These are phyloP conservation scores for Limanda limanda DNA, from an alignment of 2,113 vertebrate species.

Conservation along the genomic window DNA sequence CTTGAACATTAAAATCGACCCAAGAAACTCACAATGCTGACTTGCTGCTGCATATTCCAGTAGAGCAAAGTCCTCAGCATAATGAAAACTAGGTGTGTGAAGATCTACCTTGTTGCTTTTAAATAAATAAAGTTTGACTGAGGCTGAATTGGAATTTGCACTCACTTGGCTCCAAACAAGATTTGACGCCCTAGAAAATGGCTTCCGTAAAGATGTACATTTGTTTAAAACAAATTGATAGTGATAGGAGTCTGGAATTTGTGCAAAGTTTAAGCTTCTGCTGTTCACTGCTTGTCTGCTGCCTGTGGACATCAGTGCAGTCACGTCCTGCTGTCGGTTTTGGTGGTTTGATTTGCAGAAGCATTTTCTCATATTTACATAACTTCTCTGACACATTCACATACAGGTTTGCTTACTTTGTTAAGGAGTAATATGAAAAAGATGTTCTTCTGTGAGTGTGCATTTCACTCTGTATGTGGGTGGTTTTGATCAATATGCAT, in stretches of 20 bases:
- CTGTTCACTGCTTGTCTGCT: neutral
- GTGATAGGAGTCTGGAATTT: neutral
- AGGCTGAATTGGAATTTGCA: neutral
- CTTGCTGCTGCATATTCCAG: neutral
- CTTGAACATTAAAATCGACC: neutral
- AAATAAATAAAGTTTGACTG: neutral
- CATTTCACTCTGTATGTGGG: too few species aligned
- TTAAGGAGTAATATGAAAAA: neutral
- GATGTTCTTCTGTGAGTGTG: neutral
- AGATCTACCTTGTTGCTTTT: neutral
- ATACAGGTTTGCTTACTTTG: slow-evolving; percentile 2
- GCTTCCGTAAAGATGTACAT: too few species aligned
- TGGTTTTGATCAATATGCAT: too few species aligned
- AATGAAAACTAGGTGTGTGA: neutral
- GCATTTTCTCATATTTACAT: slow-evolving; percentile 30
- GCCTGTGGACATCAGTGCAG: neutral
- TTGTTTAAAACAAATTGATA: too few species aligned
- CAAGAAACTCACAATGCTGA: neutral
- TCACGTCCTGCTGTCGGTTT: neutral
- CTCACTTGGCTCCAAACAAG: neutral
- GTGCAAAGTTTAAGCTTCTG: neutral
- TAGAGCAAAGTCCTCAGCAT: neutral
- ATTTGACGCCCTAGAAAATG: neutral
- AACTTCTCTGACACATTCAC: slow-evolving; percentile 11
- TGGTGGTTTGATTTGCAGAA: slow-evolving; percentile 2